A percentile compares a stretch with the other conserved stretches of the same genome.
Conservation (phyloP, 2,113 vertebrate species). For the Oryctolagus cuniculus region DNA sequence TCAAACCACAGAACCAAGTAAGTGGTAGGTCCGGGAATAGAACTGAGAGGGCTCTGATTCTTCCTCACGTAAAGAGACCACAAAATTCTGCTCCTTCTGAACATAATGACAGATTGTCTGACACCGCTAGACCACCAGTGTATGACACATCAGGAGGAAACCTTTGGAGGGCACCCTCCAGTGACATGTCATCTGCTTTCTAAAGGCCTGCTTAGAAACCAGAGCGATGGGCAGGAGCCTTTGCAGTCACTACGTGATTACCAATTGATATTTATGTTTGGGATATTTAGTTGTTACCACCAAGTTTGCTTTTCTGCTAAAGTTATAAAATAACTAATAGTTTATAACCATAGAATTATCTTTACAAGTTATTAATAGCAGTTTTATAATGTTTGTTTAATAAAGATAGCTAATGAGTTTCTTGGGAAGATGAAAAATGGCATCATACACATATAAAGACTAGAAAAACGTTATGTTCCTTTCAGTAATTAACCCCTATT, state of each 20-base stretch:
- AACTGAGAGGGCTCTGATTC: slow-evolving; percentile 68
- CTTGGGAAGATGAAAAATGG: slow-evolving; percentile 5
- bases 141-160: neutral
- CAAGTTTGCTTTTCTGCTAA: slow-evolving; percentile 13
- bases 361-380: neutral
- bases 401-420: neutral
- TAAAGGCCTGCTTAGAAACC: neutral
- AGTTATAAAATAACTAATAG: neutral
- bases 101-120: slow-evolving; percentile 56
- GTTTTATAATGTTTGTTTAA: slow-evolving; percentile 48
- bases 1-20: slow-evolving; percentile 68
- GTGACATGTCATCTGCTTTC: neutral
- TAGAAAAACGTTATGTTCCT: neutral
- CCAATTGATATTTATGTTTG: neutral
- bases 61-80: slow-evolving; percentile 58
- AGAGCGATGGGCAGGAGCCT: neutral
- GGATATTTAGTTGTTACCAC: slow-evolving; percentile 25
- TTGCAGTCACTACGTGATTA: neutral
- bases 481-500: neutral
- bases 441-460: neutral
- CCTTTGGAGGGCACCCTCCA: neutral
- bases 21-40: slow-evolving; percentile 77
- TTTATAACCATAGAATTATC: slow-evolving; percentile 18
- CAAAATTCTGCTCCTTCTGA: slow-evolving; percentile 62
- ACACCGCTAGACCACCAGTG: neutral